These are phyloP conservation scores for Acrossocheilus fasciatus DNA, from an alignment of 2,797 vertebrate genomes.

Conservation along the genomic window DNA sequence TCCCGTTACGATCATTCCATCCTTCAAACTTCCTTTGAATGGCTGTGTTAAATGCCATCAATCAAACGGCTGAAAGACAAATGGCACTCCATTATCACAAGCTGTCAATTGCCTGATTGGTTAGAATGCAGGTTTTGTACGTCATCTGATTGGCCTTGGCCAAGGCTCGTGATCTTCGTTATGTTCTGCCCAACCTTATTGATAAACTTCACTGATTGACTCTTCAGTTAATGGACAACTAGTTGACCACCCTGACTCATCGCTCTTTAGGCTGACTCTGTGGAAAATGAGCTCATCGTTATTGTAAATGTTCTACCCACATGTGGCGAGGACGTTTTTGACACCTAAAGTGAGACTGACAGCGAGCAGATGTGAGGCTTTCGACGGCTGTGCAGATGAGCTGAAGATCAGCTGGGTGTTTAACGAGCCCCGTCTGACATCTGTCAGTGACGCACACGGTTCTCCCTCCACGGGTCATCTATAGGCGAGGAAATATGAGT, in stretches of 20 bases:
- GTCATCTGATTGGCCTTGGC: background rate
- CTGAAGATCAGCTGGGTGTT: conserved; percentile 40
- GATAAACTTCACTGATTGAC: background rate
- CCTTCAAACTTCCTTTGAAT: conserved; percentile 17
- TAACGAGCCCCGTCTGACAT: conserved; percentile 36
- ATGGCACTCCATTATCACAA: conserved; percentile 52
- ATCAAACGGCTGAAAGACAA: conserved; percentile 46
- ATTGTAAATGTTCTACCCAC: conserved; percentile 47
- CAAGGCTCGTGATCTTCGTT: background rate
- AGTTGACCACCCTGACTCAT: conserved; percentile 1
- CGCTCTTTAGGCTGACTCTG: conserved; percentile 46
- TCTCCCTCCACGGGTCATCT: background rate
- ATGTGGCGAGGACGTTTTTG: conserved; percentile 36
- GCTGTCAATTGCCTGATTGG: conserved; percentile 19
- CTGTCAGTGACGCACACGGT: background rate
- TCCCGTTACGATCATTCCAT: conserved; percentile 31
- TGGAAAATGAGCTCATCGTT: conserved; percentile 59
- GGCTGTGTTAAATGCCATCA: conserved; percentile 27
- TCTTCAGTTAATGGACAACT: background rate
- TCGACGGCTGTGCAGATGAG: conserved; percentile 30
- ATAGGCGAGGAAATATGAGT: background rate
- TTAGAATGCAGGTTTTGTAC: background rate
- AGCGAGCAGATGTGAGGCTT: conserved; percentile 40
- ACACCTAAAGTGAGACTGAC: conserved; percentile 46
- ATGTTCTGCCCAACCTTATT: conserved; percentile 14